A percentile compares a stretch with the other conserved stretches of the same genome.
phyloP scores from a whole-genome alignment of 2,797 vertebrate species.

The Acrossocheilus wenchowensis region DNA sequence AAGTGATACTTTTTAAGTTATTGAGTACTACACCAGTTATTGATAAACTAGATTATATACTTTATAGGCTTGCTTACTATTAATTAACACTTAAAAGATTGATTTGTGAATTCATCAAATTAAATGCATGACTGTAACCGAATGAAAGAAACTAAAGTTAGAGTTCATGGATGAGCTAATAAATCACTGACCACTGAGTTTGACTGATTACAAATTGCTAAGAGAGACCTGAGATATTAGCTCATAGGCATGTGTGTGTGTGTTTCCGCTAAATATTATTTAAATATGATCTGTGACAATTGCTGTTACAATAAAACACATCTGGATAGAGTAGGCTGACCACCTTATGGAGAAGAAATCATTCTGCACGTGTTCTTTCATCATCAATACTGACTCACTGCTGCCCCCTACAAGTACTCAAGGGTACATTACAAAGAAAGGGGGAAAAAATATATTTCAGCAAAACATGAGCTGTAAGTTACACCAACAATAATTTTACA shows the following conservation, averaged over 20 bases:
- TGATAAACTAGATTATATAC: not conserved
- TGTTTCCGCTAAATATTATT: not conserved
- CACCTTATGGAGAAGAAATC: not conserved
- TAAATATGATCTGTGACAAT: not conserved
- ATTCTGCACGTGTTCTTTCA: not conserved
- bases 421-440: not conserved
- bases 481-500: not conserved
- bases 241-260: not conserved
- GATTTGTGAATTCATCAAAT: not conserved
- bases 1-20: not conserved
- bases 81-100: not conserved
- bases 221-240: not conserved
- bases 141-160: not conserved
- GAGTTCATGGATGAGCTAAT: not conserved
- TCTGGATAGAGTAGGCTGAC: not conserved
- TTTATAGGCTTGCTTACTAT: not conserved
- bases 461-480: not conserved
- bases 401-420: not conserved
- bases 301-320: not conserved
- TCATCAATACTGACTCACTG: not conserved
- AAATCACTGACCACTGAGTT: not conserved
- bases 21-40: not conserved
- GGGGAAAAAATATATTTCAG: not conserved
- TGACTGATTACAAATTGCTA: not conserved
- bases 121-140: not conserved